These are phyloP conservation scores for Coptotermes formosanus DNA, from an alignment of 1,140 invertebrate genomes.

Conservation along the genomic window DNA sequence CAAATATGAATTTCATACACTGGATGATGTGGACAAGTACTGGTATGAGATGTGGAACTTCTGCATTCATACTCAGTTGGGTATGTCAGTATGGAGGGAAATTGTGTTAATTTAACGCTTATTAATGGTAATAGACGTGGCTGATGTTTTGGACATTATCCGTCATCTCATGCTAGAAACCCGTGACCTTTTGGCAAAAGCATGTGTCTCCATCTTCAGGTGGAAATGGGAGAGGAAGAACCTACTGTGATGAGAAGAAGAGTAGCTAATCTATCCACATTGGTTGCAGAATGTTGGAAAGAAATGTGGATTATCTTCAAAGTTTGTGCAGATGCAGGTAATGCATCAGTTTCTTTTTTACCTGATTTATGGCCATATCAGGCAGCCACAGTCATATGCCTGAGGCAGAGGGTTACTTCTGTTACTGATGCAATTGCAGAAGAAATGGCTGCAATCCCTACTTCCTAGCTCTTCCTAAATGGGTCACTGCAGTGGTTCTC, in stretches of 20 bases:
- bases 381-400: slow-evolving; percentile 46
- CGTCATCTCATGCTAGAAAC: too few species aligned
- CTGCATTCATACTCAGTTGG: slow-evolving; percentile 65
- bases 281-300: slow-evolving; percentile 43
- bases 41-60: slow-evolving; percentile 72
- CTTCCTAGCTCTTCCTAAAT: too few species aligned
- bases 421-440: slow-evolving; percentile 47
- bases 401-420: slow-evolving; percentile 46
- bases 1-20: slow-evolving; percentile 56
- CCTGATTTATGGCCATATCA: slow-evolving; percentile 60
- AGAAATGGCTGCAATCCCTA: slow-evolving; percentile 51
- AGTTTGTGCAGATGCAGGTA: slow-evolving; percentile 64
- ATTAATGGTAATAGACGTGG: slow-evolving; percentile 29
- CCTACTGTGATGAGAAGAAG: too few species aligned
- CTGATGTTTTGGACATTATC: neutral
- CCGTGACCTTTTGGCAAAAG: too few species aligned
- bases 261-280: too few species aligned
- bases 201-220: too few species aligned
- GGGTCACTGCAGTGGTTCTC: too few species aligned
- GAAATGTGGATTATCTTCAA: slow-evolving; percentile 59
- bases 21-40: slow-evolving; percentile 63
- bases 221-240: too few species aligned
- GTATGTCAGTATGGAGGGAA: slow-evolving; percentile 43
- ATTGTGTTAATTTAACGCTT: too few species aligned
- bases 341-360: slow-evolving; percentile 71